Evolutionary conservation across 2,797 vertebrate species (phyloP).

Genomic region (Micromesistius poutassou): DNA sequence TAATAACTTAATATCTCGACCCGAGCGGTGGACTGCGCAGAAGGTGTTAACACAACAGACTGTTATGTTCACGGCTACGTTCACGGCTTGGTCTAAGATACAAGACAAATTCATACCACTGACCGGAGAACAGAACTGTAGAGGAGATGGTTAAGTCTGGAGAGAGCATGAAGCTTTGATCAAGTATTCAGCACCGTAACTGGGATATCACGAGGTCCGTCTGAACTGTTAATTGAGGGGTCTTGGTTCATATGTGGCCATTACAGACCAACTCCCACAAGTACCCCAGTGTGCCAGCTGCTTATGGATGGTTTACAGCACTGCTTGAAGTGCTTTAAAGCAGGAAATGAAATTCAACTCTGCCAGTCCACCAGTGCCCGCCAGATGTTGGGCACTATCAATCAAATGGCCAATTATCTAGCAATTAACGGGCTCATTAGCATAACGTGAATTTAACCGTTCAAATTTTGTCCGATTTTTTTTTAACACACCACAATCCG

Average conservation of each 20-base stretch:
- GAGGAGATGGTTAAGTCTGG: background rate
- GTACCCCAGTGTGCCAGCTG: background rate
- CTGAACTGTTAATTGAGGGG: conserved; percentile 74
- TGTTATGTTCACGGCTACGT: background rate
- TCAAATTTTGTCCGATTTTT: too few species aligned
- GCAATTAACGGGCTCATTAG: background rate
- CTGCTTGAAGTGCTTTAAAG: background rate
- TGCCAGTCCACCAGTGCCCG: background rate
- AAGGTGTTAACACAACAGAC: background rate
- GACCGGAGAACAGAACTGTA: conserved; percentile 3
- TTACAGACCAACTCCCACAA: background rate
- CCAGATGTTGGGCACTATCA: background rate
- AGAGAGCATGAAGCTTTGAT: conserved; percentile 39
- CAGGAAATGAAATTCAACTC: background rate
- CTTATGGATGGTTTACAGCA: background rate
- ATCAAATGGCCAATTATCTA: background rate
- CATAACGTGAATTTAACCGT: background rate
- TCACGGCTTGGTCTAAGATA: background rate
- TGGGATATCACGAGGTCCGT: conserved; percentile 33
- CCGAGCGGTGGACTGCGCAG: background rate
- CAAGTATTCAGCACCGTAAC: conserved; percentile 52
- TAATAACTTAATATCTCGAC: background rate
- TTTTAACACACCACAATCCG: background rate
- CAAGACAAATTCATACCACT: background rate
- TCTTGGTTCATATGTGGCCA: conserved; percentile 50